phyloP scores from a whole-genome alignment of 2,888 invertebrate species.

The Vanessa cardui region DNA sequence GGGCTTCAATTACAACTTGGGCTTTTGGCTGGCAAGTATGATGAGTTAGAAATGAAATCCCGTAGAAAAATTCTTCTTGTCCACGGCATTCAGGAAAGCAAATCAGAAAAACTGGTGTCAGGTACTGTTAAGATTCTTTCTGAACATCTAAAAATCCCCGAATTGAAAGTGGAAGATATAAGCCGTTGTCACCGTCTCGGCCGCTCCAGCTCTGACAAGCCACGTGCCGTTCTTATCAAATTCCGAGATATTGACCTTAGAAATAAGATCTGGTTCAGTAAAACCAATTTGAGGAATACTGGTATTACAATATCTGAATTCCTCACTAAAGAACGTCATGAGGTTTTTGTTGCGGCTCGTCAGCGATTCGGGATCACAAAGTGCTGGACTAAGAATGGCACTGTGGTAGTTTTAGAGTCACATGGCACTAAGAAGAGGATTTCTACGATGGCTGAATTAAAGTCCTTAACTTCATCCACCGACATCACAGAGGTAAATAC shows the following conservation, averaged over 20 bases:
- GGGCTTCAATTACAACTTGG: constrained; percentile 1
- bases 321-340: background rate
- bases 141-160: background rate
- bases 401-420: no score
- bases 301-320: background rate
- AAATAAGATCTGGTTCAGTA: background rate
- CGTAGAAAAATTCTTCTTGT: constrained; percentile 7
- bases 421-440: no score
- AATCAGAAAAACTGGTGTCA: background rate
- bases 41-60: background rate
- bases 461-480: no score
- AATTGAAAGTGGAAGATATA: background rate
- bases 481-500: no score
- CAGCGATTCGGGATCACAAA: background rate
- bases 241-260: background rate
- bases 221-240: background rate
- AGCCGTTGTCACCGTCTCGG: constrained; percentile 7
- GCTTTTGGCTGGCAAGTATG: background rate
- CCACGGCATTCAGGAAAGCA: background rate
- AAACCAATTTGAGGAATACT: background rate
- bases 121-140: background rate
- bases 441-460: no score
- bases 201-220: background rate
- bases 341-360: background rate
- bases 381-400: no score